phyloP scores from a whole-genome alignment of 2,113 vertebrate genomes.

The Picathartes gymnocephalus region DNA sequence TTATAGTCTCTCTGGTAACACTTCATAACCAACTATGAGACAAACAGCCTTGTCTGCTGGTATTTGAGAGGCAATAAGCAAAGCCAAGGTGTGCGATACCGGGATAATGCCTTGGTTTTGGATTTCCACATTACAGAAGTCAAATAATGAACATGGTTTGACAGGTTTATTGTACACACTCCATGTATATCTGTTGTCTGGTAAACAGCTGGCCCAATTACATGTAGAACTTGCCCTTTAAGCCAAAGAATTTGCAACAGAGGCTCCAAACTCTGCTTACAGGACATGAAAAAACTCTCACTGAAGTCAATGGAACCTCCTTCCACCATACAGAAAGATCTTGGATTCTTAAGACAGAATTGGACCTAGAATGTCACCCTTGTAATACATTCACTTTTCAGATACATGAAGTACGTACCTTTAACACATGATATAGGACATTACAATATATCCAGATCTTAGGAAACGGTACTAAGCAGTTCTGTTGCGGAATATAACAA shows the following conservation, averaged over 20 bases:
- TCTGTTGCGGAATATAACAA: slow-evolving; percentile 61
- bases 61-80: background rate
- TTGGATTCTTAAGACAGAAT: background rate
- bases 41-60: background rate
- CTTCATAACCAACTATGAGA: background rate
- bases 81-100: background rate
- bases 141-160: background rate
- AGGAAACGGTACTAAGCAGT: slow-evolving; percentile 14
- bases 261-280: background rate
- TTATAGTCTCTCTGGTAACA: background rate
- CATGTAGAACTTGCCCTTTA: background rate
- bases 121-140: background rate
- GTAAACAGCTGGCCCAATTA: background rate
- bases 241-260: background rate
- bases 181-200: background rate
- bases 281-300: background rate
- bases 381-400: slow-evolving; percentile 12
- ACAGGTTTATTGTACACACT: background rate
- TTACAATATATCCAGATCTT: slow-evolving; percentile 52
- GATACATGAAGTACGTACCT: slow-evolving; percentile 9
- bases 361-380: background rate
- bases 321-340: background rate
- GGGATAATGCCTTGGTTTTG: background rate
- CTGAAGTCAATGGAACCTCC: background rate
- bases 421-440: slow-evolving; percentile 18